phyloP scores from a whole-genome alignment of 2,888 invertebrate genomes.

The Metallyticus violacea region DNA sequence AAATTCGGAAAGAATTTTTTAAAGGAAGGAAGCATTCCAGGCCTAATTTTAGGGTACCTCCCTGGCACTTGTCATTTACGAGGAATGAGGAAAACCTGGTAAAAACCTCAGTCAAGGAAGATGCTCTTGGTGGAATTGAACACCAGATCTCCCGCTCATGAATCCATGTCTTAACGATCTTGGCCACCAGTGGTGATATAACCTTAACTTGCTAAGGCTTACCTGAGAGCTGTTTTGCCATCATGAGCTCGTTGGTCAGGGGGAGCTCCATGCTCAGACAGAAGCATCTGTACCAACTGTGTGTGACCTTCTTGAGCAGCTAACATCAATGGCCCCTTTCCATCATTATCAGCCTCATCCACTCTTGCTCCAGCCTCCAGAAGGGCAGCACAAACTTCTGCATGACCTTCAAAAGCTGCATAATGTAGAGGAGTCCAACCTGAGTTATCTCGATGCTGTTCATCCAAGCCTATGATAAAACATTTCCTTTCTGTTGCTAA shows the following conservation, averaged over 20 bases:
- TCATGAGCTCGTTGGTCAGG: slow-evolving; percentile 86
- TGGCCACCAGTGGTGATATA: no score
- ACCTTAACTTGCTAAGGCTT: slow-evolving; percentile 15
- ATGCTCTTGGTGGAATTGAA: no score
- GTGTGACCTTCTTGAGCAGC: slow-evolving; percentile 88
- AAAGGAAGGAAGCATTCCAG: no score
- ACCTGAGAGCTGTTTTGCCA: slow-evolving; percentile 83
- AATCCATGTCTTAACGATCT: no score
- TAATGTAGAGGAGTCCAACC: slow-evolving; percentile 98
- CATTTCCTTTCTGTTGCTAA: background rate
- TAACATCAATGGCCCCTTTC: slow-evolving; percentile 81
- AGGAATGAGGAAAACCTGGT: no score
- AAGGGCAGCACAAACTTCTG: slow-evolving; percentile 75
- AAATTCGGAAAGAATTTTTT: no score
- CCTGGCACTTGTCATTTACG: no score
- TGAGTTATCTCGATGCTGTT: slow-evolving; percentile 89
- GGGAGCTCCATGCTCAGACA: slow-evolving; percentile 73
- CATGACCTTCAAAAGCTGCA: slow-evolving; percentile 90
- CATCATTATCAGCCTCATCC: slow-evolving; percentile 88
- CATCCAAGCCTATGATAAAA: slow-evolving; percentile 62
- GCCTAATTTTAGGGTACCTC: no score
- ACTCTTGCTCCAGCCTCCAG: slow-evolving; percentile 75
- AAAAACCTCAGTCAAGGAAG: no score
- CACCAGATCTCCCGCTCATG: no score
- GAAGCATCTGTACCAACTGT: slow-evolving; percentile 60